phyloP scores from a whole-genome alignment of 2,888 invertebrate species.

The Sericinus montela region DNA sequence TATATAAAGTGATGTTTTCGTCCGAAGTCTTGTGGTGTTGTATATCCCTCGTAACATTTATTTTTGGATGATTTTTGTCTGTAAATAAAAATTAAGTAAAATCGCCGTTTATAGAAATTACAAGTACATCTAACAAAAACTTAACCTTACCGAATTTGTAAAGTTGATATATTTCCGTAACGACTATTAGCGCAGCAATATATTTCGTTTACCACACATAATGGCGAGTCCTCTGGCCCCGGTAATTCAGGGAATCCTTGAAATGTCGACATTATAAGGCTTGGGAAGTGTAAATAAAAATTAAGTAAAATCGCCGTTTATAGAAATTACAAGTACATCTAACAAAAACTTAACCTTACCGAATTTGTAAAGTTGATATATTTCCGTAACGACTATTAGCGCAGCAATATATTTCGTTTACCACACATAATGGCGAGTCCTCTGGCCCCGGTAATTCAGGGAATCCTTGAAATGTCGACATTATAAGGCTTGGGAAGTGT shows the following conservation, averaged over 20 bases:
- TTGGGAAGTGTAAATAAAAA: neutral
- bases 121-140: slow-evolving; percentile 16
- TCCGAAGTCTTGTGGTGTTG: slow-evolving; percentile 75
- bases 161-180: slow-evolving; percentile 76
- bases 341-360: slow-evolving; percentile 64
- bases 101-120: neutral
- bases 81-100: slow-evolving; percentile 30
- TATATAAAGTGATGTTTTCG: slow-evolving; percentile 78
- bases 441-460: slow-evolving; percentile 71
- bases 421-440: slow-evolving; percentile 80
- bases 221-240: slow-evolving; percentile 71
- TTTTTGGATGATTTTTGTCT: slow-evolving; percentile 84
- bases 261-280: slow-evolving; percentile 69
- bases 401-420: slow-evolving; percentile 81
- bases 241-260: slow-evolving; percentile 74
- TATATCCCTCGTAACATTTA: slow-evolving; percentile 83
- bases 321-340: slow-evolving; percentile 9
- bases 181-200: slow-evolving; percentile 78
- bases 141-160: slow-evolving; percentile 79
- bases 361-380: slow-evolving; percentile 75
- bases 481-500: slow-evolving; percentile 35
- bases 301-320: neutral
- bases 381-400: slow-evolving; percentile 78
- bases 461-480: slow-evolving; percentile 75
- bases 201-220: slow-evolving; percentile 82